Evolutionary conservation across 2,797 vertebrate genomes (phyloP).

Genomic region (Orestias chungarensis): DNA sequence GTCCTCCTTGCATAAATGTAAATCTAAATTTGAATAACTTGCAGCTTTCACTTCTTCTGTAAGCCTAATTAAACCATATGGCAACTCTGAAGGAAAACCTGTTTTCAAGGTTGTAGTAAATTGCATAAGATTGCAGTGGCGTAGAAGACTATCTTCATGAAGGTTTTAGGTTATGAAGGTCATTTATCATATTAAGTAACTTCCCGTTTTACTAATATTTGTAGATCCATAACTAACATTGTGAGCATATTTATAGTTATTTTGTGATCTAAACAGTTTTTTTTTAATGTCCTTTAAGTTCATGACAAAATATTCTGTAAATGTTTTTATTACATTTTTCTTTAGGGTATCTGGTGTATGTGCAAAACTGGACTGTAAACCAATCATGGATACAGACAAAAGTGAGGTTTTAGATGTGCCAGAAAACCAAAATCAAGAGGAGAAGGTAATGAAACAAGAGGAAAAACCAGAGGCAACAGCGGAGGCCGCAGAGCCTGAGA

Average conservation of each 20-base stretch:
- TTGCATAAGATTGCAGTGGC: background rate
- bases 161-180: background rate
- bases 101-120: background rate
- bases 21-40: conserved; percentile 8
- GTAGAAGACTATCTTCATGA: no score
- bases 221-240: background rate
- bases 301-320: background rate
- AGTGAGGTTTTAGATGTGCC: conserved; percentile 62
- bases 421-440: conserved; percentile 54
- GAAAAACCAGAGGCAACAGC: conserved; percentile 43
- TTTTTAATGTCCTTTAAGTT: background rate
- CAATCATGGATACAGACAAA: conserved; percentile 74
- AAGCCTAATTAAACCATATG: background rate
- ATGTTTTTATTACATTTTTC: background rate
- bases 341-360: conserved; percentile 62
- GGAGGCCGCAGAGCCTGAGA: conserved; percentile 57
- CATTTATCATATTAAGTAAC: conserved; percentile 8
- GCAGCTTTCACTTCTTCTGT: conserved; percentile 4
- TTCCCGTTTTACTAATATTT: conserved; percentile 15
- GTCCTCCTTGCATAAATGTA: background rate
- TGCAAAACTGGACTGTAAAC: conserved; percentile 47
- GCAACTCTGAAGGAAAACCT: background rate
- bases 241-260: background rate
- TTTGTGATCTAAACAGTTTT: background rate
- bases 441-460: conserved; percentile 60